These are phyloP conservation scores for Tenthredo mesomela DNA, from an alignment of 2,888 invertebrate genomes.

Conservation along the genomic window DNA sequence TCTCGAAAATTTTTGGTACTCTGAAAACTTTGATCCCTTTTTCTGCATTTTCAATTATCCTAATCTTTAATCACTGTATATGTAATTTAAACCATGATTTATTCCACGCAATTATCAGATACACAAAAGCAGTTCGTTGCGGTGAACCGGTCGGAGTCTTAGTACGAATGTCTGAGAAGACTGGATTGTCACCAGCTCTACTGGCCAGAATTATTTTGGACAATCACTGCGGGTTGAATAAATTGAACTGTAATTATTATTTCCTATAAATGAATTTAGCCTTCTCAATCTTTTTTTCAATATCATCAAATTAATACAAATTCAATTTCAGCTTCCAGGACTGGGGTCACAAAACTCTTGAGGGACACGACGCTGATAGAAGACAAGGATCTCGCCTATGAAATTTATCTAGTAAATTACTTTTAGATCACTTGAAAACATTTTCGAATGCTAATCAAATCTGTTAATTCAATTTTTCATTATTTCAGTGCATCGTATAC, in stretches of 20 bases:
- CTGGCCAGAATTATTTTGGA: conserved; percentile 82
- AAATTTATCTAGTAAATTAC: conserved; percentile 86
- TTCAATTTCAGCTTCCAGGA: conserved; percentile 78
- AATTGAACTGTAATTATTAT: conserved; percentile 61
- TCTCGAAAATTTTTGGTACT: background rate
- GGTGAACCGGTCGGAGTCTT: conserved; percentile 82
- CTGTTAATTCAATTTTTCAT: conserved; percentile 67
- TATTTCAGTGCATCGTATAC: conserved; percentile 86
- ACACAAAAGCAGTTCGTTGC: conserved; percentile 74
- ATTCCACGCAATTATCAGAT: conserved; percentile 66
- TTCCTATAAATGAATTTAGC: background rate
- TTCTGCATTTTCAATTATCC: background rate
- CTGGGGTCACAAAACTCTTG: conserved; percentile 80
- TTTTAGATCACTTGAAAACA: conserved; percentile 21
- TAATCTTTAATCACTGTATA: background rate
- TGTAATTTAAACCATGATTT: conserved; percentile 12
- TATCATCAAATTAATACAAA: conserved; percentile 74
- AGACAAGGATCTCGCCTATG: conserved; percentile 86
- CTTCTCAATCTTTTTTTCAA: conserved; percentile 69
- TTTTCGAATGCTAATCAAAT: conserved; percentile 61
- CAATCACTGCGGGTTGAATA: conserved; percentile 76
- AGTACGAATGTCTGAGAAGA: conserved; percentile 80
- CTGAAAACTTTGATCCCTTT: background rate
- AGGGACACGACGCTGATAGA: conserved; percentile 87
- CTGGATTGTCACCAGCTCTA: conserved; percentile 81